These are phyloP conservation scores for Augiades crinisus DNA, from an alignment of 2,888 invertebrate species.

Conservation along the genomic window DNA sequence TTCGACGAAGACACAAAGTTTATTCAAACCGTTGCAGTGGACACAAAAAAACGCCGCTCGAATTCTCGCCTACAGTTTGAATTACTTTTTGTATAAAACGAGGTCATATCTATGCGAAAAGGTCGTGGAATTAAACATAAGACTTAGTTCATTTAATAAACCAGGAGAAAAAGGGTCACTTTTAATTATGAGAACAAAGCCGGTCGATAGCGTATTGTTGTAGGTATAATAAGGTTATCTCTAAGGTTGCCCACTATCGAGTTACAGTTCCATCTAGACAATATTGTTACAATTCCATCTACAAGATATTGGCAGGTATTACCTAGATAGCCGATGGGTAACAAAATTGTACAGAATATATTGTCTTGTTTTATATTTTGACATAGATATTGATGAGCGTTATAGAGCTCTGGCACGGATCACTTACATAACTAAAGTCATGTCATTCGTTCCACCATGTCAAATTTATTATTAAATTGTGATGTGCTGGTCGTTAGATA, in stretches of 20 bases:
- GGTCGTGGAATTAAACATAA: not conserved
- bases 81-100: slow-evolving; percentile 3
- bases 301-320: too few species aligned
- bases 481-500: too few species aligned
- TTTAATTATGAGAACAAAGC: slow-evolving; percentile 15
- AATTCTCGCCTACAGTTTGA: not conserved
- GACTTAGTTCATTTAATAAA: slow-evolving; percentile 12
- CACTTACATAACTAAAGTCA: too few species aligned
- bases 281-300: too few species aligned
- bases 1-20: not conserved
- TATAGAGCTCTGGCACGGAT: too few species aligned
- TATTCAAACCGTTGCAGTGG: not conserved
- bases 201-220: slow-evolving; percentile 7
- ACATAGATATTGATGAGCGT: too few species aligned
- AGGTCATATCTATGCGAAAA: slow-evolving; percentile 15
- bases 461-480: too few species aligned
- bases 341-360: too few species aligned
- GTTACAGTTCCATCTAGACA: too few species aligned
- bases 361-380: too few species aligned
- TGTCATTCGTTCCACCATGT: too few species aligned
- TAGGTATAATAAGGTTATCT: slow-evolving; percentile 1
- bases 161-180: slow-evolving; percentile 13
- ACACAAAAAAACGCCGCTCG: not conserved
- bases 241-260: not conserved
- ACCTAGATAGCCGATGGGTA: too few species aligned